A percentile compares a stretch with the other conserved stretches of the same genome.
phyloP scores from a whole-genome alignment of 2,888 invertebrate species.

The Zygogramma bicolorata region DNA sequence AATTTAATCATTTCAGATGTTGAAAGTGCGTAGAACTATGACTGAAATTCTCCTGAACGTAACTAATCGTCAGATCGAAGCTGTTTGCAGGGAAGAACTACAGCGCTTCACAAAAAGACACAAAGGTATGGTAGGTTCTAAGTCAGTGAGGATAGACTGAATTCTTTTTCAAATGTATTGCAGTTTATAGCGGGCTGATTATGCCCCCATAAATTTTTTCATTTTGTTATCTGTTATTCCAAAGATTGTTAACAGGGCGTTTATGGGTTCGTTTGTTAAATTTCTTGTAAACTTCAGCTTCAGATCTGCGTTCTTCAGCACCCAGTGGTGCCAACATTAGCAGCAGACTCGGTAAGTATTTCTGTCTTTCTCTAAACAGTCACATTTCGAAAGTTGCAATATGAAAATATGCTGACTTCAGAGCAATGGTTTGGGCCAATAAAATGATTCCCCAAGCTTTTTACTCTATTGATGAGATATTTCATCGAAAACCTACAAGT shows the following conservation, averaged over 20 bases:
- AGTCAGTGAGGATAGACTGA: conserved; percentile 26
- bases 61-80: conserved; percentile 89
- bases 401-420: conserved; percentile 9
- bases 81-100: conserved; percentile 87
- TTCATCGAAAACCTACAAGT: too few species aligned
- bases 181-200: conserved; percentile 16
- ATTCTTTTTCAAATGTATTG: conserved; percentile 18
- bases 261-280: conserved; percentile 63
- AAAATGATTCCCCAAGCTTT: too few species aligned
- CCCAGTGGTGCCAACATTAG: conserved; percentile 82
- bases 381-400: not conserved
- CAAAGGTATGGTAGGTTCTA: conserved; percentile 79
- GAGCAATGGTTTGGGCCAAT: too few species aligned
- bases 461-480: not conserved
- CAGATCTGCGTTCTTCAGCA: conserved; percentile 65
- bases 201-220: conserved; percentile 9
- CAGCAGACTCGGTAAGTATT: conserved; percentile 87
- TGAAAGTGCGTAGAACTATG: conserved; percentile 86
- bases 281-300: conserved; percentile 67
- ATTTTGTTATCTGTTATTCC: conserved; percentile 38
- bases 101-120: conserved; percentile 76
- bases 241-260: conserved; percentile 63
- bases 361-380: conserved; percentile 12
- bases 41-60: conserved; percentile 96
- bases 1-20: conserved; percentile 77